A percentile compares a stretch with the other conserved stretches of the same genome.
Conservation (phyloP, 2,113 vertebrate genomes). For the Centropristis striata region DNA sequence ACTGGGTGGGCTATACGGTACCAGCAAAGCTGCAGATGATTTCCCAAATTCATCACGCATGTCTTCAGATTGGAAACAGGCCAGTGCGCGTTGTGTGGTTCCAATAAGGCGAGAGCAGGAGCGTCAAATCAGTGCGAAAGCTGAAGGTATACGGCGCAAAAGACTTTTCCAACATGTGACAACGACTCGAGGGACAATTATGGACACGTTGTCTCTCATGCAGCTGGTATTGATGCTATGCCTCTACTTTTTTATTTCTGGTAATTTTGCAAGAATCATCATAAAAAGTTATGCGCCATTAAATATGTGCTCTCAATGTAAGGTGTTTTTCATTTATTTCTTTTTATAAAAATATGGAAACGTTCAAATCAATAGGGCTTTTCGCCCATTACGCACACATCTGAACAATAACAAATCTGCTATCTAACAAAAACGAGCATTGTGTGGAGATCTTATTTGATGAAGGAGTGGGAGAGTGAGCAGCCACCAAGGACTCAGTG, state of each 20-base stretch:
- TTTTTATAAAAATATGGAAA: slow-evolving; percentile 38
- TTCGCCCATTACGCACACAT: not conserved
- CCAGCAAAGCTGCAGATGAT: slow-evolving; percentile 83
- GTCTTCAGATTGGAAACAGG: slow-evolving; percentile 86
- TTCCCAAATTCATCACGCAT: slow-evolving; percentile 86
- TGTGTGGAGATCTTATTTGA: slow-evolving; percentile 52
- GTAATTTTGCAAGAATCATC: slow-evolving; percentile 20
- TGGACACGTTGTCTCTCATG: not conserved
- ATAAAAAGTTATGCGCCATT: slow-evolving; percentile 42
- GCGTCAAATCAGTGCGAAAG: slow-evolving; percentile 45
- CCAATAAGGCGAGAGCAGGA: slow-evolving; percentile 65
- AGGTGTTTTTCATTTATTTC: not conserved
- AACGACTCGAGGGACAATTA: not conserved
- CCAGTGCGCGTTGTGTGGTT: slow-evolving; percentile 72
- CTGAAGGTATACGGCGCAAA: slow-evolving; percentile 24
- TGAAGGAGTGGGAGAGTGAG: slow-evolving; percentile 34
- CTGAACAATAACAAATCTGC: slow-evolving; percentile 18
- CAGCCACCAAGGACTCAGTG: slow-evolving; percentile 27
- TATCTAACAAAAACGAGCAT: slow-evolving; percentile 36
- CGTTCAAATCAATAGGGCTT: slow-evolving; percentile 28
- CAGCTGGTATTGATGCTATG: not conserved
- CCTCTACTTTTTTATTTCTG: slow-evolving; percentile 31
- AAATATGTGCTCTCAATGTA: not conserved
- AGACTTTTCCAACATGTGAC: no score
- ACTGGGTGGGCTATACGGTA: slow-evolving; percentile 82